phyloP scores from a whole-genome alignment of 2,113 vertebrate genomes.

The Ctenomys sociabilis region DNA sequence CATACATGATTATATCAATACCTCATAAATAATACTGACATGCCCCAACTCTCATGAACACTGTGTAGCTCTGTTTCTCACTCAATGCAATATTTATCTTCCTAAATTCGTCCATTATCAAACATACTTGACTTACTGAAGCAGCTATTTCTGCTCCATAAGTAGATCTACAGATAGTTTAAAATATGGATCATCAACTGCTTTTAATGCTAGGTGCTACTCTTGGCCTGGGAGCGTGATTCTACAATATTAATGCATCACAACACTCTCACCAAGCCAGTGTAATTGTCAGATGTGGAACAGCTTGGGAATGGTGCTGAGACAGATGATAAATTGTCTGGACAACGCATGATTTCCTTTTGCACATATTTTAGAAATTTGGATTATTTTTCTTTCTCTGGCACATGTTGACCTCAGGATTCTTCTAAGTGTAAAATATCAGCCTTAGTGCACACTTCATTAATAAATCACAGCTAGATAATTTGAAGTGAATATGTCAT shows the following conservation, averaged over 20 bases:
- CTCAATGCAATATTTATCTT: slow-evolving; percentile 40
- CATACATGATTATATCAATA: neutral
- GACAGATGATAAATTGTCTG: neutral
- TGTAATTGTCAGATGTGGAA: neutral
- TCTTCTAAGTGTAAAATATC: slow-evolving; percentile 38
- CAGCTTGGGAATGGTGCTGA: neutral
- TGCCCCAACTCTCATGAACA: neutral
- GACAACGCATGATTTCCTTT: neutral
- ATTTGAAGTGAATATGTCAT: slow-evolving; percentile 4
- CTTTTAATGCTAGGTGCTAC: neutral
- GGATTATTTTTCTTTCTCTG: neutral
- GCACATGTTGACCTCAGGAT: neutral
- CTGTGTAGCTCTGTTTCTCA: neutral
- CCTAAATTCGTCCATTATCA: neutral
- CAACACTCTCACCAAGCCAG: neutral
- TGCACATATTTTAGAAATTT: neutral
- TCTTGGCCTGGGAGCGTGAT: neutral
- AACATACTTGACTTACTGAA: neutral
- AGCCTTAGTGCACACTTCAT: neutral
- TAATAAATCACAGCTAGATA: slow-evolving; percentile 50
- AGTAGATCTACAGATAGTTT: neutral
- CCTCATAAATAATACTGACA: neutral
- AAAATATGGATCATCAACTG: neutral
- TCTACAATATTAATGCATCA: neutral
- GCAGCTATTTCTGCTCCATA: neutral